Percentiles rank a stretch among this genome's conserved stretches.
phyloP scores from a whole-genome alignment of 2,888 invertebrate genomes.

The Dioctria rufipes region DNA sequence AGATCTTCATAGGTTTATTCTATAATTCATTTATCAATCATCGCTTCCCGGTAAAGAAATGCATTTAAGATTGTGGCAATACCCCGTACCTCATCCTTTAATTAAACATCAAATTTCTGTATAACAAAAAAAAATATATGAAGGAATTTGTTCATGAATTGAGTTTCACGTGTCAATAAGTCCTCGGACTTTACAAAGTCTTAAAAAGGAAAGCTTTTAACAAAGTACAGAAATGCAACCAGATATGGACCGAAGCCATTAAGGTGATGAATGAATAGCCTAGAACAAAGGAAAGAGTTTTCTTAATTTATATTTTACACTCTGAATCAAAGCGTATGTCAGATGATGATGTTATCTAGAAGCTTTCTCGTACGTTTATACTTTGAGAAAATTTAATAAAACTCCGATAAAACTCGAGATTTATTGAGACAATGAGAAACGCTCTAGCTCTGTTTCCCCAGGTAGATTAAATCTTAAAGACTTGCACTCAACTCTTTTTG shows the following conservation, averaged over 20 bases:
- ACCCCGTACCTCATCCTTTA: too few relatives aligned
- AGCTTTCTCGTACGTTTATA: background rate
- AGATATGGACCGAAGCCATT: background rate
- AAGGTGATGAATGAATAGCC: background rate
- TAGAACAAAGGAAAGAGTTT: background rate
- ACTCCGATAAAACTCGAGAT: constrained; percentile 8
- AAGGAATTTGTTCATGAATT: too few relatives aligned
- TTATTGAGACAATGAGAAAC: constrained; percentile 32
- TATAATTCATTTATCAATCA: too few relatives aligned
- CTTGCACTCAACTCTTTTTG: constrained; percentile 30
- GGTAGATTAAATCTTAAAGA: constrained; percentile 26
- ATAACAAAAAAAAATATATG: too few relatives aligned
- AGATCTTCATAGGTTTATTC: too few relatives aligned
- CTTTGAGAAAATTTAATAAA: constrained; percentile 19
- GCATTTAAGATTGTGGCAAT: too few relatives aligned
- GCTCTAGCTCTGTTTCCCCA: background rate
- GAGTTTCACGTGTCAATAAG: too few relatives aligned
- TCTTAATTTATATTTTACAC: background rate
- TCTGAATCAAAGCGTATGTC: background rate
- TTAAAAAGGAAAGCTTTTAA: too few relatives aligned
- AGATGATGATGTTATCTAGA: background rate
- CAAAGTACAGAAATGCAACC: too few relatives aligned
- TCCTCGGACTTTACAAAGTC: too few relatives aligned
- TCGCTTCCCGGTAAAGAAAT: too few relatives aligned
- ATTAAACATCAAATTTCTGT: too few relatives aligned